These are phyloP conservation scores for Danionella dracula DNA, from an alignment of 2,797 vertebrate species.

Conservation along the genomic window DNA sequence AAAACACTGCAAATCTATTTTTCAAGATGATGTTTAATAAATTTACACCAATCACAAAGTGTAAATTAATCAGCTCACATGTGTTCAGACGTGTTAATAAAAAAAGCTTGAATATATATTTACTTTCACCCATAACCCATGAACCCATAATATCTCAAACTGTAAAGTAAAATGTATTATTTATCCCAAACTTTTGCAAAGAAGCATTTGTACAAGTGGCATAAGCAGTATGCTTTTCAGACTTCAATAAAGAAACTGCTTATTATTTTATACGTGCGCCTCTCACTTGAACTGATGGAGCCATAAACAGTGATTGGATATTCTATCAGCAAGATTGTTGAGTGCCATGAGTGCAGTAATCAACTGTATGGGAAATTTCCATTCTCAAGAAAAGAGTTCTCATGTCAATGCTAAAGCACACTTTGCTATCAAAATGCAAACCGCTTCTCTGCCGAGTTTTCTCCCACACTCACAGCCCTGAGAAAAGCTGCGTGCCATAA, in stretches of 20 bases:
- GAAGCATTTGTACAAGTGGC: no score
- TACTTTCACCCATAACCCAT: no score
- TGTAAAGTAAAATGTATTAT: no score
- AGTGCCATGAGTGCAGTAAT: slow-evolving; percentile 1
- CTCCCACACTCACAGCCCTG: not conserved
- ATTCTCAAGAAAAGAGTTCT: not conserved
- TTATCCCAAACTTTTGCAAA: no score
- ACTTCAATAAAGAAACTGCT: not conserved
- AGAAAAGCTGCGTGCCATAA: not conserved
- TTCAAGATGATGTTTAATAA: no score
- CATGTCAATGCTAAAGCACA: not conserved
- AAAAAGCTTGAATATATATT: no score
- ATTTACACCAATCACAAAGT: no score
- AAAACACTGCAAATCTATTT: no score
- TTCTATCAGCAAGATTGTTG: slow-evolving; percentile 5
- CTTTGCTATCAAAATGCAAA: not conserved
- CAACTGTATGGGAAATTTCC: not conserved
- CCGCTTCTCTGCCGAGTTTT: not conserved
- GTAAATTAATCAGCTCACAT: no score
- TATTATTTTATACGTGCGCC: not conserved
- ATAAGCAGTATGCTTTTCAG: no score
- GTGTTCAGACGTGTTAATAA: no score
- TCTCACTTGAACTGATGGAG: slow-evolving; percentile 5
- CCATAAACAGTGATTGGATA: slow-evolving; percentile 8
- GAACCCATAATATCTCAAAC: no score